Percentiles rank a stretch among this genome's conserved stretches.
phyloP scores from a whole-genome alignment of 2,888 invertebrate species.

The Ennomos quercinarius region DNA sequence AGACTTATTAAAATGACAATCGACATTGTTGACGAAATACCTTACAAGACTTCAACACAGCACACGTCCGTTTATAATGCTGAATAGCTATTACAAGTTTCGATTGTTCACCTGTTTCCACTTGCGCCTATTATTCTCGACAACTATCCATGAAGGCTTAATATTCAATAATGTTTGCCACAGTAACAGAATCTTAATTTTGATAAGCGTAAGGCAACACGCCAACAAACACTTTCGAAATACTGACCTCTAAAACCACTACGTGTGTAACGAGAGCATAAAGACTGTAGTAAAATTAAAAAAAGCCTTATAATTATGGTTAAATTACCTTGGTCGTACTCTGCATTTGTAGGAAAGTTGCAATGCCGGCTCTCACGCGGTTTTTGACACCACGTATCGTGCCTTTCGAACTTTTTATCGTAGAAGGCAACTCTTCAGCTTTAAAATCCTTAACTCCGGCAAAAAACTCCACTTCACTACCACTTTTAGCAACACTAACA shows the following conservation, averaged over 20 bases:
- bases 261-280: slow-evolving; percentile 67
- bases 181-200: slow-evolving; percentile 54
- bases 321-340: slow-evolving; percentile 90
- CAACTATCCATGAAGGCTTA: slow-evolving; percentile 66
- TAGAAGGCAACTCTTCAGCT: slow-evolving; percentile 87
- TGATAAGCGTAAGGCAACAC: slow-evolving; percentile 63
- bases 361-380: slow-evolving; percentile 96
- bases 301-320: slow-evolving; percentile 49
- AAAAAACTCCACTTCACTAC: slow-evolving; percentile 88
- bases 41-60: slow-evolving; percentile 40
- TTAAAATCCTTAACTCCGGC: slow-evolving; percentile 92
- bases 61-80: slow-evolving; percentile 66
- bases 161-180: slow-evolving; percentile 53
- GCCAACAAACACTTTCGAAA: slow-evolving; percentile 71
- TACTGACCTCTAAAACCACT: slow-evolving; percentile 76
- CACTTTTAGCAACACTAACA: slow-evolving; percentile 78
- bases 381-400: slow-evolving; percentile 98
- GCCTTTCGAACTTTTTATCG: slow-evolving; percentile 96
- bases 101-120: slow-evolving; percentile 63
- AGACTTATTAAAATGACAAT: slow-evolving; percentile 52
- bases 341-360: slow-evolving; percentile 96
- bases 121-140: slow-evolving; percentile 58
- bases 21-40: slow-evolving; percentile 58
- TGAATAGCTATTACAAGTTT: slow-evolving; percentile 65
- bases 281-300: slow-evolving; percentile 54